Base-by-base conservation (phyloP, 1,140 invertebrate genomes). In the Procambarus clarkii region DNA sequence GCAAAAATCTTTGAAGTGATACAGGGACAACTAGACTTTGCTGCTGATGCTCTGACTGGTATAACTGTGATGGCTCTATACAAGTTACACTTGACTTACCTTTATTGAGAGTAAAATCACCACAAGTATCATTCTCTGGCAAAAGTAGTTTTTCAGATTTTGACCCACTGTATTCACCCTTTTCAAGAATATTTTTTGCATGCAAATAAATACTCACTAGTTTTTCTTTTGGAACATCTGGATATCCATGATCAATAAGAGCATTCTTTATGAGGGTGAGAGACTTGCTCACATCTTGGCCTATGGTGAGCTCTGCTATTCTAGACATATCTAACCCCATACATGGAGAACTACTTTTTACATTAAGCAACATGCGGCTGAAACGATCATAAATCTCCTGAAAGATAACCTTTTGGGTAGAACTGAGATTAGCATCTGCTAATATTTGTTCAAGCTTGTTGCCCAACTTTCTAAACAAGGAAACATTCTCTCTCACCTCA, bases 361-460 rank as follows among this genome's bases (percentile, higher is more conserved):
- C 77, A 15, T 86, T 24, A 46, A 44, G 34, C 48, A 86, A 76
- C 48, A 86, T 13, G 44, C 24, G 4, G 5, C 44, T 48, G 34
- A 86, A 86, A 50, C 69, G 69, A 2, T 48, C 48, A 24, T 76
- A 64, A 18, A 58, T 34, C 54, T 86, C 71, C 34, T 24, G 60
- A 21, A 54, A 44, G 24, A 86, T 86, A 24, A 50, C 71, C 15
- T 86, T 86, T 13, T 86, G 84, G 71, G 71, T 77, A 7, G 50
- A 13, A 46, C 46, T 76, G 2, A 48, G 69, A 24, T 77, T 50
- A 18, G 15, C 84, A 76, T 86, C 46, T 48, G 76, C 84, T 54
- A 86, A 34, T 4, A 48, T 15, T 3, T 18, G 13, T 5, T 74
- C 15, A 15, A 86, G 74, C n/a, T 86, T 86, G 54, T 71, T 34